Evolutionary conservation across 1,140 invertebrate species (phyloP), one percentile per base, ranked within the genome.

Genomic region (Leguminivora glycinivorella): DNA sequence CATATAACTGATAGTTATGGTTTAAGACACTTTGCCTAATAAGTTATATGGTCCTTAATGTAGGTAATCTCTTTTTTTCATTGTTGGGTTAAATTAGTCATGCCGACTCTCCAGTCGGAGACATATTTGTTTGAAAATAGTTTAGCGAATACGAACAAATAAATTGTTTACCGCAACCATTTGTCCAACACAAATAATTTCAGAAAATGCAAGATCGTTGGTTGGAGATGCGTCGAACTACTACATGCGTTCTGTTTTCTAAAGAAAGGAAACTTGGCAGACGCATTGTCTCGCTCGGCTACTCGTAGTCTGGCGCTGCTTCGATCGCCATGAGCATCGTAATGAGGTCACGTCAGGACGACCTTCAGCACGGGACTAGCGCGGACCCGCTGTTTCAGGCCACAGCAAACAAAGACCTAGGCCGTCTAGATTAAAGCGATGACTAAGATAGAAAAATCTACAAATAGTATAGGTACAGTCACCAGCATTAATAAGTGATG

Each of bases 291-390:
- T 63, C 58, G 58, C 25, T 19, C 25, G 26, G 26, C 25, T 63
- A 17, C 58, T 63, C n/a, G 25, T n/a, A 31, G 58, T 63, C 60
- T 73, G 68, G 70, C 58, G 70, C 56, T 31, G 34, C 68, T 78
- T 76, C 76, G 73, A 77, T 75, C 70, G 72, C 66, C 70, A 74
- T 72, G 73, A 73, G 70, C 70, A 76, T 68, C 72, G 72, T 72
- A 77, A 79, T 71, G 67, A 66, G 77, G 75, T 77, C 75, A 79
- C 76, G 72, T 75, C 70, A 47, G 56, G 66, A 43, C 71, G 75
- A 77, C 77, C 77, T 76, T 79, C 71, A 67, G 75, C 71, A n/a
- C 24, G 19, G 34, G 34, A 24, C 56, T 14, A 24, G 17, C 56
- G 14, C 14, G 43, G 6, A 5, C 17, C 43, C 14, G 6, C 4